Percentiles rank a stretch among this genome's conserved stretches.
Evolutionary conservation across 1,140 invertebrate genomes (phyloP).

Genomic region (Mamestra configurata): DNA sequence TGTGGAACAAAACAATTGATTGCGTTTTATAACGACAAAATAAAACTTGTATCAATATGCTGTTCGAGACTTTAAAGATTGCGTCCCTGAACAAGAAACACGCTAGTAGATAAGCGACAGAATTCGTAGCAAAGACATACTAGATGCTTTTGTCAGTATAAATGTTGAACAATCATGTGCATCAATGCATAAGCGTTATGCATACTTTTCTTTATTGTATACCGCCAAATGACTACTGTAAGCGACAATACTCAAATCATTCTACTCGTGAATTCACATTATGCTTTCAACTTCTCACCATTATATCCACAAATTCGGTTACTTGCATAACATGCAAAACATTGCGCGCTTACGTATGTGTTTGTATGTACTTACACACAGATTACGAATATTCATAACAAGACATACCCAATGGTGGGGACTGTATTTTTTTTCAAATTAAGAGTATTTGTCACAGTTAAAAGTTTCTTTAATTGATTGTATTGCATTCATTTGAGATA

Average conservation of each 20-base stretch:
- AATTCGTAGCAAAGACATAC: conserved; percentile 62
- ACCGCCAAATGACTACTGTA: conserved; percentile 69
- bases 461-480: conserved; percentile 23
- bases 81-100: conserved; percentile 27
- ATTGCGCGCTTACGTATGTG: conserved; percentile 61
- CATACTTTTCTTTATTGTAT: conserved; percentile 56
- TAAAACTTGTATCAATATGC: conserved; percentile 30
- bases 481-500: conserved; percentile 62
- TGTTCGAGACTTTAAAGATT: neutral
- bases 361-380: conserved; percentile 67
- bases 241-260: conserved; percentile 62
- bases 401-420: conserved; percentile 51
- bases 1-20: conserved; percentile 85
- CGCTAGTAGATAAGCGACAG: conserved; percentile 59
- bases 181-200: conserved; percentile 63
- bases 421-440: conserved; percentile 46
- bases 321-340: conserved; percentile 81
- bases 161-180: conserved; percentile 59
- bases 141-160: conserved; percentile 55
- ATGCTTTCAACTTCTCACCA: conserved; percentile 58
- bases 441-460: conserved; percentile 64
- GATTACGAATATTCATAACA: conserved; percentile 62
- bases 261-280: conserved; percentile 60
- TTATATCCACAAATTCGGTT: conserved; percentile 59
- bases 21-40: conserved; percentile 72